Evolutionary conservation across 1,140 invertebrate species (phyloP).

Genomic region (Drosophila serrata): DNA sequence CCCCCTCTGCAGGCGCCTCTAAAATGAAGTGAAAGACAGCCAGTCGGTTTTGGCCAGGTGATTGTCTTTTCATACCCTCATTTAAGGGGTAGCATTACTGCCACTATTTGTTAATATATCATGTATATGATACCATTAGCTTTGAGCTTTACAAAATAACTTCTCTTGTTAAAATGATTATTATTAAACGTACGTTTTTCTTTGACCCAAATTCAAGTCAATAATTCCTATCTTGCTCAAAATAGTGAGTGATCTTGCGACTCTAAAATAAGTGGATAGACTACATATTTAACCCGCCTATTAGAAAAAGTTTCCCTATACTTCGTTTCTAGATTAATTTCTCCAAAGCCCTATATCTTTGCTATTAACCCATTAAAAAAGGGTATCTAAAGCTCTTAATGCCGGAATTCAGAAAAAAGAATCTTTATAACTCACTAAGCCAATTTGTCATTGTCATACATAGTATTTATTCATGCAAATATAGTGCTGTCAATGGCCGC

Average conservation of each 20-base stretch:
- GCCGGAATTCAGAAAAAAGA: neutral
- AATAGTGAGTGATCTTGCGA: no score
- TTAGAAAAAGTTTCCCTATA: neutral
- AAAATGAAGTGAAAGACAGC: constrained; percentile 26
- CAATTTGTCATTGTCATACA: constrained; percentile 53
- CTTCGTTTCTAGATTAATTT: neutral
- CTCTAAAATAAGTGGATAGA: no score
- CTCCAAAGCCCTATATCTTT: neutral
- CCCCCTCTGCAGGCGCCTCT: neutral
- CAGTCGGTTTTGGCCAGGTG: constrained; percentile 19
- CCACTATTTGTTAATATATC: no score
- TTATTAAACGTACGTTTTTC: no score
- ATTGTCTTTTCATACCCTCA: constrained; percentile 14
- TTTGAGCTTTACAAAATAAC: no score
- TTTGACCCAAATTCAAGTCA: no score
- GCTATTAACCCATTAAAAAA: neutral
- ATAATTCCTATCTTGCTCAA: no score
- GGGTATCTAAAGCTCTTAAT: neutral
- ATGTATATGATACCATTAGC: neutral
- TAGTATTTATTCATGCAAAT: constrained; percentile 11
- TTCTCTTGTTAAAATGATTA: no score
- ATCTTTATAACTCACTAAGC: constrained; percentile 37
- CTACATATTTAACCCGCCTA: neutral
- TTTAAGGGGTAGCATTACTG: neutral
- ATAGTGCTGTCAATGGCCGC: constrained; percentile 25